phyloP scores from a whole-genome alignment of 1,140 invertebrate species.

The Brachionus angularis region DNA sequence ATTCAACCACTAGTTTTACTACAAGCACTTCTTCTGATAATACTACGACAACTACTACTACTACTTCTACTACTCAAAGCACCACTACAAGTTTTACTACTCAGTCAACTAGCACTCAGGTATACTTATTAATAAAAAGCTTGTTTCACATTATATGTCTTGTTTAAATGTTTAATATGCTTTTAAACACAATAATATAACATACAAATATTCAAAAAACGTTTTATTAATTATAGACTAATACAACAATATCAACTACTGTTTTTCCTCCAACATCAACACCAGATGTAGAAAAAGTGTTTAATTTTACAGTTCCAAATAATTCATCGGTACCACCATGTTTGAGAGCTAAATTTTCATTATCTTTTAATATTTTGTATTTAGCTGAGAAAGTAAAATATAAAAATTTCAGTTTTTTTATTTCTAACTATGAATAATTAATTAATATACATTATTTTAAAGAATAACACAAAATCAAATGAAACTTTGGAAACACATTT shows the following conservation, averaged over 20 bases:
- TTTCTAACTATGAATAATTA: background rate
- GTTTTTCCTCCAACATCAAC: background rate
- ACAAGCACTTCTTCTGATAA: background rate
- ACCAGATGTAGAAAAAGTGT: background rate
- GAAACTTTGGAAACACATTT: background rate
- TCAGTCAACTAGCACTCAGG: no score
- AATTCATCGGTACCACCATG: constrained; percentile 7
- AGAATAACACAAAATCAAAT: constrained; percentile 2
- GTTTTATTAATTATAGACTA: background rate
- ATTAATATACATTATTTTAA: background rate
- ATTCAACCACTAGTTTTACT: background rate
- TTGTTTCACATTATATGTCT: no score
- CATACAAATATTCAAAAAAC: background rate
- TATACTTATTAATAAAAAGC: no score
- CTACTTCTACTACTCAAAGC: constrained; percentile 7
- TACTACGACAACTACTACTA: constrained; percentile 1
- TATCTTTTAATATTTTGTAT: constrained; percentile 14
- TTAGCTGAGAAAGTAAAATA: background rate
- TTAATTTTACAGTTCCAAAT: constrained; percentile 20
- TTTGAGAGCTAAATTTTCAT: constrained; percentile 33
- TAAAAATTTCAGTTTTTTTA: constrained; percentile 1
- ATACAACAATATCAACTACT: background rate
- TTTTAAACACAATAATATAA: no score
- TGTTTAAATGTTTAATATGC: no score
- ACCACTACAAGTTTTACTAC: no score